Evolutionary conservation across 2,113 vertebrate genomes (phyloP).

Genomic region (Ceyx margarethae): DNA sequence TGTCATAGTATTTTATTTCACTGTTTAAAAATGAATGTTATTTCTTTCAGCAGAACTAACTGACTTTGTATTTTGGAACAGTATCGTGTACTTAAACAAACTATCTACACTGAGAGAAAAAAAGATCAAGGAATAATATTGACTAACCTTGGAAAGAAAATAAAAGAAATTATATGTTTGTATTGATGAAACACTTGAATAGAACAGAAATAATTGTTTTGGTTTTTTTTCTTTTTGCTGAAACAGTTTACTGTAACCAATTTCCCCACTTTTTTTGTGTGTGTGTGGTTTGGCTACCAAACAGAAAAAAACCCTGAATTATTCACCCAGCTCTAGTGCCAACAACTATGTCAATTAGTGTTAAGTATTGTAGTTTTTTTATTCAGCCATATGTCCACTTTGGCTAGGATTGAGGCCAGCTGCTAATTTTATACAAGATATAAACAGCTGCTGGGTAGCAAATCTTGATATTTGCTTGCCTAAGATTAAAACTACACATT

Average conservation of each 20-base stretch:
- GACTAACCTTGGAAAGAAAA: background rate
- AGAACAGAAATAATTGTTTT: background rate
- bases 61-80: background rate
- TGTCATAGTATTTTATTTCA: background rate
- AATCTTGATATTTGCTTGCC: slow-evolving; percentile 6
- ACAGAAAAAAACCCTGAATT: background rate
- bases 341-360: slow-evolving; percentile 51
- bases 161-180: background rate
- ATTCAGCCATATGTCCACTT: slow-evolving; percentile 45
- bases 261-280: background rate
- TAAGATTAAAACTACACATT: background rate
- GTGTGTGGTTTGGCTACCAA: background rate
- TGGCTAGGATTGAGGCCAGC: slow-evolving; percentile 43
- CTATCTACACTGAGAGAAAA: background rate
- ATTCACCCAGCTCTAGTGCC: slow-evolving; percentile 5
- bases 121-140: background rate
- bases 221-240: background rate
- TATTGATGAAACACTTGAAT: background rate
- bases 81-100: background rate
- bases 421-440: slow-evolving; percentile 40
- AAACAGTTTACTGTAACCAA: background rate
- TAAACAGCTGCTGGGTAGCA: slow-evolving; percentile 28
- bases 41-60: background rate
- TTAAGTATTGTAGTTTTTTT: slow-evolving; percentile 51
- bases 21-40: background rate